Conservation (phyloP, 2,113 vertebrate genomes). For the Apodemus speciosus region DNA sequence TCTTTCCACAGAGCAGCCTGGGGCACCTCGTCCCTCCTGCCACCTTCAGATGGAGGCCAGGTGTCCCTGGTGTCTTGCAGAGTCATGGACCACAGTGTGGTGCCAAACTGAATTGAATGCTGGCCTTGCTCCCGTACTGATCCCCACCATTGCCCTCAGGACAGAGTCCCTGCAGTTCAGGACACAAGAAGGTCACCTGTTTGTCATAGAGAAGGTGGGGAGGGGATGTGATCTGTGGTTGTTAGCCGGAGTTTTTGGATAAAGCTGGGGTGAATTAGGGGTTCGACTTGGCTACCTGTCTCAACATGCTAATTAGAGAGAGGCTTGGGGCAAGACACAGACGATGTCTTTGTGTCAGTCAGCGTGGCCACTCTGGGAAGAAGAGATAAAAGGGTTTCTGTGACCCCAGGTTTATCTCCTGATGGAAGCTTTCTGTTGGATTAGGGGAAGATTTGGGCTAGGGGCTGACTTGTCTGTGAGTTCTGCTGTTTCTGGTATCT, state of each 20-base stretch:
- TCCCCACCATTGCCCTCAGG: neutral
- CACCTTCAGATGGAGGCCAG: neutral
- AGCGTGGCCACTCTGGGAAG: neutral
- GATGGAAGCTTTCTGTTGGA: neutral
- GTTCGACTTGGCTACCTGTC: neutral
- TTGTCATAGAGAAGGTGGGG: neutral
- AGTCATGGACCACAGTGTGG: neutral
- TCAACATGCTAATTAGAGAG: neutral
- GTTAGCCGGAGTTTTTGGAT: neutral
- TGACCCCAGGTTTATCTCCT: neutral
- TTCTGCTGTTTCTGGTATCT: neutral
- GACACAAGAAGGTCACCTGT: constrained; percentile 25
- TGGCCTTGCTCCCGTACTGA: constrained; percentile 25
- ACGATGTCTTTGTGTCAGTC: neutral
- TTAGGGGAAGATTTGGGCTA: neutral
- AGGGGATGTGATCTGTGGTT: neutral
- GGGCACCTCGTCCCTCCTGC: neutral
- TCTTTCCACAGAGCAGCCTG: neutral
- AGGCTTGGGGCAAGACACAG: neutral
- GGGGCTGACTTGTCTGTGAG: neutral
- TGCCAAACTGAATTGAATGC: constrained; percentile 52
- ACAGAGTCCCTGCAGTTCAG: neutral
- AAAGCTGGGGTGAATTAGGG: neutral
- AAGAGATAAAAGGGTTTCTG: neutral
- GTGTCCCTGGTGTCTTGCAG: neutral